Evolutionary conservation across 1,140 invertebrate genomes (phyloP), one percentile per base, ranked within the genome.

Genomic region (Akabosia matsudoensis): DNA sequence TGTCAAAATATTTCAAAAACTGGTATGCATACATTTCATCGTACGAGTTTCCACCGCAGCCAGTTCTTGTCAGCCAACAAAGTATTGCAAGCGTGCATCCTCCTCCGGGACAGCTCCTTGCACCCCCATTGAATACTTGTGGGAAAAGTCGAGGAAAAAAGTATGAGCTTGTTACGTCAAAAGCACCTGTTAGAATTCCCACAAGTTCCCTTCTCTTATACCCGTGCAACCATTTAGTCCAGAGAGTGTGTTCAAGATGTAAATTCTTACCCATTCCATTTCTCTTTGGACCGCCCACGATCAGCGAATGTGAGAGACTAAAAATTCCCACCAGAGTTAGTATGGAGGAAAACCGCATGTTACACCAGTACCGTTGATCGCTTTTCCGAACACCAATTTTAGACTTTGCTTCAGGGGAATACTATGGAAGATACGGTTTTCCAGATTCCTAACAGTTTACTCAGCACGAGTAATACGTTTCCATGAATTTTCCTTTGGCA

Each of bases 51-150:
- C n/a, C n/a, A 31, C 76, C 73, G 67, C 81, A 79, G 30, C 73
- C 76, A 1, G 79, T 77, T 24, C 82, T 70, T 31, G 80, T 79
- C 33, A 82, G 70, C 82, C 82, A 83, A 71, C 82, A 83, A 13
- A 83, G 73, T 28, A 82, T 61, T 22, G 81, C 76, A 33, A 83
- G 45, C n/a, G 81, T 82, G 73, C 82, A 82, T 45, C 76, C 74
- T 28, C 76, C 76, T 33, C 79, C 74, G 31, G 79, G 52, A 78
- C 79, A 80, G 72, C 70, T 77, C 67, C 78, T 71, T 26, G 61
- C 61, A 30, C 73, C 73, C 22, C 45, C 64, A 51, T 61, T 78
- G 67, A 82, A 80, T 22, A 78, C 77, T 74, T 71, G 70, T 24
- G 77, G 80, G 34, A 81, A 81, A 7, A 81, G 45, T 18, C 78